Evolutionary conservation across 2,797 vertebrate species (phyloP), one percentile per base, ranked within the genome.

Genomic region (Spheniscus humboldti): DNA sequence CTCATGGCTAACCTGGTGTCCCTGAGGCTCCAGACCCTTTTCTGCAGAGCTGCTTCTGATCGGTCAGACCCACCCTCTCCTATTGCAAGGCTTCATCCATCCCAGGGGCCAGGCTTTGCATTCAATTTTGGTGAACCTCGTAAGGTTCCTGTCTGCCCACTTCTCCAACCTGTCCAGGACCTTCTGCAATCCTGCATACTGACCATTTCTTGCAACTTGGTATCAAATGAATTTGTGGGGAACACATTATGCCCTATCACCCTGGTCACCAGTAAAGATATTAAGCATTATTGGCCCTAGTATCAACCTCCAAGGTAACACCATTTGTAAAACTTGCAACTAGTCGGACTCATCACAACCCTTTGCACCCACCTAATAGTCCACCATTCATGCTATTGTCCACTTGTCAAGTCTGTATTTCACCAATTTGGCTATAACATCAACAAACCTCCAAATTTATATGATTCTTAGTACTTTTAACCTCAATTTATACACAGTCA

Each of bases 311-410:
- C 7, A 59, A 17, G 10, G 18, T 48, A 66, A 43, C 11, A 43
- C 8, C 1, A 0, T 43, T 31, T 18, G 12, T 73, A 66, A 62
- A 64, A 66, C 28, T 41, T 56, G 25, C 22, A 79, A 18, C 13
- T 5, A 23, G 28, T 10, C 0, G 1, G 31, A 13, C 43, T 55
- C 25, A 41, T 60, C 12, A 22, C 13, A 56, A 33, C 6, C 9
- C 10, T 68, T 47, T n/a, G 11, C 13, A 53, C 14, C 0, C 2
- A 45, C 6, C 7, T 30, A 50, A 2, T 7, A 22, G 4, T 55
- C 25, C 11, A 78, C 25, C 1, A 25, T 41, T 73, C 41, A 13
- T 2, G 0, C 5, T 77, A 3, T 23, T 66, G 28, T 77, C 14
- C 31, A 6, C 5, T 30, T 55, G 12, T 18, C 9, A 31, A 18